Conservation (phyloP, 2,888 invertebrate species). For the Strigamia crassipes region DNA sequence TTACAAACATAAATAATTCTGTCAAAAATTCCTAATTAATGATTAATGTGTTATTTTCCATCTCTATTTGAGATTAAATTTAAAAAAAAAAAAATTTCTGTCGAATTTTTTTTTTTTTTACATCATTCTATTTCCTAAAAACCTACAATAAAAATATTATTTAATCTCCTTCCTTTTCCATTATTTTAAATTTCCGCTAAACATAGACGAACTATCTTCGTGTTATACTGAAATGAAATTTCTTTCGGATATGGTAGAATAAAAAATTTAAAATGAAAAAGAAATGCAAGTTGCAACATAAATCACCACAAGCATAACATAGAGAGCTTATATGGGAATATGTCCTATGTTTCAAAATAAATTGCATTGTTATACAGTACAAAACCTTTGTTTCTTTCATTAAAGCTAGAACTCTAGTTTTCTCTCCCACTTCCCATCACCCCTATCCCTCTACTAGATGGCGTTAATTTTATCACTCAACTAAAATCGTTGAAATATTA, state of each 20-base stretch:
- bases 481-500: background rate
- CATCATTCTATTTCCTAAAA: too few species aligned
- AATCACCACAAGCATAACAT: constrained; percentile 32
- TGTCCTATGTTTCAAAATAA: constrained; percentile 23
- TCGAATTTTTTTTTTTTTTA: too few species aligned
- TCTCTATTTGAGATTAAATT: background rate
- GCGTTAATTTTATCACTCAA: background rate
- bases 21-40: background rate
- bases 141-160: too few species aligned
- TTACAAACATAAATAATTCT: background rate
- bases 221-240: background rate
- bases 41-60: background rate
- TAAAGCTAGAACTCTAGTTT: background rate
- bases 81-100: background rate
- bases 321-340: constrained; percentile 31
- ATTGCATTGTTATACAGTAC: constrained; percentile 36
- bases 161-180: background rate
- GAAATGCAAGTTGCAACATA: constrained; percentile 11
- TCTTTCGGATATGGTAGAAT: background rate
- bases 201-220: background rate
- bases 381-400: constrained; percentile 1
- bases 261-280: constrained; percentile 17
- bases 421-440: background rate
- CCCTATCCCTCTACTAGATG: background rate
- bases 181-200: background rate